A percentile compares a stretch with the other conserved stretches of the same genome.
These are phyloP conservation scores for Baccha elongata DNA, from an alignment of 2,888 invertebrate genomes.

Conservation along the genomic window DNA sequence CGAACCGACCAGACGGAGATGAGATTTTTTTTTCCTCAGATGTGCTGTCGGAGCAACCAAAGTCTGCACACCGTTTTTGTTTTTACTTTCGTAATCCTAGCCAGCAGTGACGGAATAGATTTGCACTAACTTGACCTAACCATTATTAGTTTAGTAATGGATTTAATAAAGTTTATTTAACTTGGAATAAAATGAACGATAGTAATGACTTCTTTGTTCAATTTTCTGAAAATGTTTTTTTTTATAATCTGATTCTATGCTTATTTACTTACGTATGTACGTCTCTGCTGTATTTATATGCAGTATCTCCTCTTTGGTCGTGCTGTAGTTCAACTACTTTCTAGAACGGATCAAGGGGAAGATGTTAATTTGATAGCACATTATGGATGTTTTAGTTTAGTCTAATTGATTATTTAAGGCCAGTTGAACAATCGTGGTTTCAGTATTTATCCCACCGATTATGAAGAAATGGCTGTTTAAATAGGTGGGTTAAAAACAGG, in stretches of 20 bases:
- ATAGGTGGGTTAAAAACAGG: no score
- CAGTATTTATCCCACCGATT: no score
- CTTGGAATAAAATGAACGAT: conserved; percentile 26
- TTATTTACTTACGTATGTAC: conserved; percentile 50
- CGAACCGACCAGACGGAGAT: conserved; percentile 8
- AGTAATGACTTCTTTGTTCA: conserved; percentile 57
- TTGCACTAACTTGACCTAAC: no score
- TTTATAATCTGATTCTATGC: conserved; percentile 51
- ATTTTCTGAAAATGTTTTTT: conserved; percentile 47
- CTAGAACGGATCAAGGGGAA: conserved; percentile 6
- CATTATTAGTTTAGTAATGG: no score
- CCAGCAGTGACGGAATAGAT: background rate
- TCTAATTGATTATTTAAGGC: no score
- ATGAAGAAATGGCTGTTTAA: no score
- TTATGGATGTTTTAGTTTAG: no score
- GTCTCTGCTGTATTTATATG: conserved; percentile 27
- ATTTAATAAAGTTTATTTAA: no score
- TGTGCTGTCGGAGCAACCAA: conserved; percentile 35
- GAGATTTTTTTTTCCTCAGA: conserved; percentile 14
- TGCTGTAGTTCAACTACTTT: conserved; percentile 30
- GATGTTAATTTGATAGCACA: conserved; percentile 26
- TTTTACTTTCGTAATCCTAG: background rate
- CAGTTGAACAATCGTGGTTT: no score
- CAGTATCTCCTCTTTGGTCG: conserved; percentile 19
- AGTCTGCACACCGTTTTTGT: conserved; percentile 32